phyloP scores from a whole-genome alignment of 2,797 vertebrate species.

The Hyperoplus lanceolatus region DNA sequence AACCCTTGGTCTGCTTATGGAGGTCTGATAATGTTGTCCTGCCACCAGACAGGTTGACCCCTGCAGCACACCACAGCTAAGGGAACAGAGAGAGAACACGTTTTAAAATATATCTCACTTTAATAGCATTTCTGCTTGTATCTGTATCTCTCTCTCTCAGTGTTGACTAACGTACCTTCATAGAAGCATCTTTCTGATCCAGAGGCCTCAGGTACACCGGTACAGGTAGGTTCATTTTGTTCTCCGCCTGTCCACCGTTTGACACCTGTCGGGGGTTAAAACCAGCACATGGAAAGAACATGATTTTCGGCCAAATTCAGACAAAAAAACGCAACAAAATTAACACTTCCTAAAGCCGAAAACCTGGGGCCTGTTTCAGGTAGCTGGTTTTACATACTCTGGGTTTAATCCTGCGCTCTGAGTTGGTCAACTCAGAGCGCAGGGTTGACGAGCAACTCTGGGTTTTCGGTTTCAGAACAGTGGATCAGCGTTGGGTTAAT shows the following conservation, averaged over 20 bases:
- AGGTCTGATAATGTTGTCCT: slow-evolving; percentile 74
- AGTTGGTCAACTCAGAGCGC: no score
- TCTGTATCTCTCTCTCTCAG: not conserved
- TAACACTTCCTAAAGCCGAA: not conserved
- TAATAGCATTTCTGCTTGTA: not conserved
- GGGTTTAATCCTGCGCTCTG: no score
- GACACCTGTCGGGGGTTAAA: slow-evolving; percentile 61
- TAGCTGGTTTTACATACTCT: no score
- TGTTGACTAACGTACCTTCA: slow-evolving; percentile 88
- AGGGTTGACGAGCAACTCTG: no score
- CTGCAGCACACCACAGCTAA: slow-evolving; percentile 97
- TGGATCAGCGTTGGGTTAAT: no score
- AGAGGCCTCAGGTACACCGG: slow-evolving; percentile 96
- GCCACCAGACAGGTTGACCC: slow-evolving; percentile 91
- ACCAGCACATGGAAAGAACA: not conserved
- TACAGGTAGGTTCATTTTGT: slow-evolving; percentile 94
- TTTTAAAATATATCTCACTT: not conserved
- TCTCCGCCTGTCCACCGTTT: slow-evolving; percentile 92
- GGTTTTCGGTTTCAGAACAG: no score
- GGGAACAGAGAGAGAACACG: not conserved
- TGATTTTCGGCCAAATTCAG: not conserved
- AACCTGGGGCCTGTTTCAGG: no score
- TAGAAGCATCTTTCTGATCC: slow-evolving; percentile 95
- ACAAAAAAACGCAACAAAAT: not conserved
- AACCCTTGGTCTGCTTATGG: slow-evolving; percentile 87